Base-by-base conservation (phyloP, 2,797 vertebrate species). In the Ctenopoma multispine region DNA sequence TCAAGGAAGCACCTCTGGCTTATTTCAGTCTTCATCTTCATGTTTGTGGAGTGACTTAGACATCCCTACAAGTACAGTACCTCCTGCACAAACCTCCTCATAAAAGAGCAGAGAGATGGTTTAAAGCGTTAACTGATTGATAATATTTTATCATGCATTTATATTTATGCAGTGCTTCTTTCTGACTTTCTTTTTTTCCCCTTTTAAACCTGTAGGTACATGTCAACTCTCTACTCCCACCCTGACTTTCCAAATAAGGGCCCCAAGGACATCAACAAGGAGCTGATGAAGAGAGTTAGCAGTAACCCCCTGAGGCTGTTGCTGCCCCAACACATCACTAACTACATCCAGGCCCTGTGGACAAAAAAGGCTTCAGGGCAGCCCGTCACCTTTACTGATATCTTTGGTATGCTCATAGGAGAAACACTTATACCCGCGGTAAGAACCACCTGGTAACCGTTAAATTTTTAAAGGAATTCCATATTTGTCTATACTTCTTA, bases 331-430 rank as follows among this genome's bases (percentile, higher is more conserved):
- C 98, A 98, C 84, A 91, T 99, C 71, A 97, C 96, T 72, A 96
- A 96, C 89, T 99, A 99, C 23, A 92, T 98, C 48, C 97, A 98
- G 81, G 95, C 97, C 1, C 90, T 99, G 58, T 99, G 97, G 97
- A 96, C 92, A 82, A 99, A 99, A 87, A 99, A 99, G 80, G 95
- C 95, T 21, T 91, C 85, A 0, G 98, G 97, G 1, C 98, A 99
- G 74, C 97, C 98, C 0, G 98, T 99, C 75, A 99, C 98, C n/a
- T 99, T 99, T 84, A 96, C 98, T 0, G 98, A 99, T 81, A 93
- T 99, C 79, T 99, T 99, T 1, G 97, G 97, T 59, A 98, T 99
- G 98, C 92, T 99, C 50, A 99, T 99, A 63, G 98, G 98, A 81
- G 98, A 99, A 91, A 99, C 98, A 0, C 96, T 99, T 6, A 94